phyloP scores from a whole-genome alignment of 1,140 invertebrate genomes.

The Steinernema khuongi region DNA sequence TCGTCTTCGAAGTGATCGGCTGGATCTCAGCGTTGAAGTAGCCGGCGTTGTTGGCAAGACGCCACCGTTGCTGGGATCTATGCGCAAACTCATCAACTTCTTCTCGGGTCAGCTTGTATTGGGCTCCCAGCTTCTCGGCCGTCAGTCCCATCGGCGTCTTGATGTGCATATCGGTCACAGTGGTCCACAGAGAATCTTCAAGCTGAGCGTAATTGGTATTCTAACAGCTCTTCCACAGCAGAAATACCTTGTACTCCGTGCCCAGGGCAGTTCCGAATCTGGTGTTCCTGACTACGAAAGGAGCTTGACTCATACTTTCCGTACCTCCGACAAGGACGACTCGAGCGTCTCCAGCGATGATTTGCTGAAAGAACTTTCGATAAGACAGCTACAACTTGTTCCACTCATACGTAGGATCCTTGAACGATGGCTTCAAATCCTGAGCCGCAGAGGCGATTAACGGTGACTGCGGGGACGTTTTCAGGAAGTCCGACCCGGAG shows the following conservation, averaged over 20 bases:
- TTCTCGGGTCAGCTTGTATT: conserved; percentile 77
- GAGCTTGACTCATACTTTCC: conserved; percentile 85
- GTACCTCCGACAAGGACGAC: conserved; percentile 83
- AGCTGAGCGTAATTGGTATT: conserved; percentile 60
- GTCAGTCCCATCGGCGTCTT: conserved; percentile 92
- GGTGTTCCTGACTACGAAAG: conserved; percentile 77
- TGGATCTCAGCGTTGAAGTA: conserved; percentile 83
- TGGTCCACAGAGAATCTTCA: conserved; percentile 87
- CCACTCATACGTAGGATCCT: conserved; percentile 63
- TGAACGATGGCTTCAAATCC: conserved; percentile 89
- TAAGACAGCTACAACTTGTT: neutral
- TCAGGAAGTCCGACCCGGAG: conserved; percentile 76
- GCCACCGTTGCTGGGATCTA: conserved; percentile 67
- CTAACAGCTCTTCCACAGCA: neutral
- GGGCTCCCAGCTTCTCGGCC: conserved; percentile 88
- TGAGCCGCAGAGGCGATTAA: conserved; percentile 72
- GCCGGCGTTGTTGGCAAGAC: conserved; percentile 69
- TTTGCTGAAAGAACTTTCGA: conserved; percentile 69
- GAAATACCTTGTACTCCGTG: conserved; percentile 63
- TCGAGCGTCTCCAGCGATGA: conserved; percentile 75
- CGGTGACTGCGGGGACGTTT: conserved; percentile 59
- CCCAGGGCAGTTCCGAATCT: conserved; percentile 87
- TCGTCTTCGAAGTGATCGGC: conserved; percentile 77
- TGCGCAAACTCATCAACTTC: conserved; percentile 84
- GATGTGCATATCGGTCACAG: conserved; percentile 80